Evolutionary conservation across 2,888 invertebrate genomes (phyloP).

Genomic region (Diplolepis rosae): DNA sequence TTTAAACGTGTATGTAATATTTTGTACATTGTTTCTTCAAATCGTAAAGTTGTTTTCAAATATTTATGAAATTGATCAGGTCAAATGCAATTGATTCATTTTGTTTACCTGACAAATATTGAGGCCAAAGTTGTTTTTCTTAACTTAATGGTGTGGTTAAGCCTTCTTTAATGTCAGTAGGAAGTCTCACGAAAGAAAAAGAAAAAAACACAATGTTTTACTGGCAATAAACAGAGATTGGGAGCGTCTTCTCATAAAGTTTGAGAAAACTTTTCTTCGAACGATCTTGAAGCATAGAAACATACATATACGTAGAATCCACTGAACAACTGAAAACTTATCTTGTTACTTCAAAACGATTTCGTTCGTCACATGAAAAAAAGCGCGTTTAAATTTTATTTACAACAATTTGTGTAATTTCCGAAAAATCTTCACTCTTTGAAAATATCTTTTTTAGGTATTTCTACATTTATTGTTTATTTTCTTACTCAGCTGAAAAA

Average conservation of each 20-base stretch:
- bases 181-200: neutral
- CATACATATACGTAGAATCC: neutral
- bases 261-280: neutral
- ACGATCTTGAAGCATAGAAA: neutral
- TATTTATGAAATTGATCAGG: no score
- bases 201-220: neutral
- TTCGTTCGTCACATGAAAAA: neutral
- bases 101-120: no score
- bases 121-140: no score
- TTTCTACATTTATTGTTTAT: no score
- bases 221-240: neutral
- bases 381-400: neutral
- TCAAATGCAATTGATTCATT: no score
- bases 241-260: neutral
- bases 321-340: constrained; percentile 1
- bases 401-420: neutral
- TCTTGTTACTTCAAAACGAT: constrained; percentile 15
- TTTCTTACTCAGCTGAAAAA: no score
- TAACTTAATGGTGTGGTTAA: no score
- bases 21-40: no score
- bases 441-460: no score
- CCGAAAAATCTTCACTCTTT: neutral
- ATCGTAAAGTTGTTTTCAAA: no score
- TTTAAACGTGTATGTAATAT: no score
- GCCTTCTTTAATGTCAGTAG: no score